A percentile compares a stretch with the other conserved stretches of the same genome.
phyloP scores from a whole-genome alignment of 2,888 invertebrate species.

The Lacanobia wlatinum region DNA sequence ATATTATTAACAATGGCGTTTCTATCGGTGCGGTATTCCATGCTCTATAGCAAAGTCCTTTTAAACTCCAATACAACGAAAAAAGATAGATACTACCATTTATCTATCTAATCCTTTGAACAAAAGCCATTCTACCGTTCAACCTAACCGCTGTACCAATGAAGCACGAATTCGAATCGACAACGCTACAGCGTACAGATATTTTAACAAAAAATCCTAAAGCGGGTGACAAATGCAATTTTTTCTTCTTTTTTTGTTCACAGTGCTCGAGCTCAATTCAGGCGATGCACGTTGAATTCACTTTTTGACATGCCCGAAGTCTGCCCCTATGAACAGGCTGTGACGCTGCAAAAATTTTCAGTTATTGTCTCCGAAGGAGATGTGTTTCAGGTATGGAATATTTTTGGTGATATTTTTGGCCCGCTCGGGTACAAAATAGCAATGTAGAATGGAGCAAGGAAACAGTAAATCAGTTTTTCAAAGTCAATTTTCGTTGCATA shows the following conservation, averaged over 20 bases:
- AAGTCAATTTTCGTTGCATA: too few relatives aligned
- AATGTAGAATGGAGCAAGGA: too few relatives aligned
- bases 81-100: constrained; percentile 20
- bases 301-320: constrained; percentile 68
- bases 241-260: constrained; percentile 43
- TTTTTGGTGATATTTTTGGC: background rate
- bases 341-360: constrained; percentile 83
- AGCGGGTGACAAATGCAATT: constrained; percentile 37
- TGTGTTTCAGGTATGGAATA: constrained; percentile 79
- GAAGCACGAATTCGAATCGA: constrained; percentile 42
- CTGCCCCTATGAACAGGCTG: constrained; percentile 69
- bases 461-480: too few relatives aligned
- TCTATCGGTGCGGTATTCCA: background rate
- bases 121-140: constrained; percentile 27
- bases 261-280: constrained; percentile 82
- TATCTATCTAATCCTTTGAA: constrained; percentile 46
- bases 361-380: constrained; percentile 84
- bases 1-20: background rate
- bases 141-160: constrained; percentile 41
- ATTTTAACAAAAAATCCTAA: constrained; percentile 41
- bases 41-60: background rate
- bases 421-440: too few relatives aligned
- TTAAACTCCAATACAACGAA: background rate
- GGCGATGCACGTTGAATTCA: constrained; percentile 80
- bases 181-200: constrained; percentile 20